Conservation (phyloP, 2,888 invertebrate species). For the Psylliodes chrysocephalus region DNA sequence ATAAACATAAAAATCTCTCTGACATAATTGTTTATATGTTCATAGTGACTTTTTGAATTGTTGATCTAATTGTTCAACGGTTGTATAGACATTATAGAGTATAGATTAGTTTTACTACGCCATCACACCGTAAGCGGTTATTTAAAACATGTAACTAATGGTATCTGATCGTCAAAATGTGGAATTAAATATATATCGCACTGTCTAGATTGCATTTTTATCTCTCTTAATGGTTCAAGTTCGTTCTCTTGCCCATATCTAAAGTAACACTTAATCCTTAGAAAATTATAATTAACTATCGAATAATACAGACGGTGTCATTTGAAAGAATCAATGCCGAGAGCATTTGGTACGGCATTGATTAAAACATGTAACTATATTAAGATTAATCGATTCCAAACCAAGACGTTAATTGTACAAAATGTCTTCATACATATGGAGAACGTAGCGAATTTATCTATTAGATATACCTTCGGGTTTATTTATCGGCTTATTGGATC, state of each 20-base stretch:
- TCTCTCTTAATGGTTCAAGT: slow-evolving; percentile 3
- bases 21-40: too few relatives aligned
- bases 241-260: slow-evolving; percentile 3
- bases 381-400: slow-evolving; percentile 19
- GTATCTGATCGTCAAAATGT: too few relatives aligned
- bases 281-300: slow-evolving; percentile 2
- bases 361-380: slow-evolving; percentile 15
- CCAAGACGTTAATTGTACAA: not conserved
- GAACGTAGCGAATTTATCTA: slow-evolving; percentile 10
- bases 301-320: not conserved
- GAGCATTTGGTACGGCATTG: not conserved
- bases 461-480: not conserved
- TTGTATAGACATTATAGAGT: too few relatives aligned
- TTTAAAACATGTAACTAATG: too few relatives aligned
- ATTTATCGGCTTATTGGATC: not conserved
- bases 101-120: too few relatives aligned
- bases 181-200: too few relatives aligned
- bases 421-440: slow-evolving; percentile 10
- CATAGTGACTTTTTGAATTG: too few relatives aligned
- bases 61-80: too few relatives aligned
- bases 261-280: not conserved
- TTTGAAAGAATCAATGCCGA: not conserved
- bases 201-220: too few relatives aligned
- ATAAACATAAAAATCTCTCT: too few relatives aligned
- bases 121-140: too few relatives aligned